A percentile compares a stretch with the other conserved stretches of the same genome.
Evolutionary conservation across 1,140 invertebrate species (phyloP).

Genomic region (Mercenaria mercenaria): DNA sequence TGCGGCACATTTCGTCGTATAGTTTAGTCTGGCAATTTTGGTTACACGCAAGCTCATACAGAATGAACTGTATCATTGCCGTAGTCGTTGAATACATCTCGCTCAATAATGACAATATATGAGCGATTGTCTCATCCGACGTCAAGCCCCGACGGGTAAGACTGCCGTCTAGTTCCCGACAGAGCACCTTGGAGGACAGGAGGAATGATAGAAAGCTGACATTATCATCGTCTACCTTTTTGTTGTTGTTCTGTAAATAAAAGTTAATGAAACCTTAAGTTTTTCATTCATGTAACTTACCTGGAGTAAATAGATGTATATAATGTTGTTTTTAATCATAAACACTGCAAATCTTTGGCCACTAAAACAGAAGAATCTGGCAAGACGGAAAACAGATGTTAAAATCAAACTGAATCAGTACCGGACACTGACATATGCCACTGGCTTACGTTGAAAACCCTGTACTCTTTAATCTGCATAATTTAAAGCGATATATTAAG

Average conservation of each 20-base stretch:
- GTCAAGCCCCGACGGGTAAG: conserved; percentile 63
- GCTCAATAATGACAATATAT: conserved; percentile 70
- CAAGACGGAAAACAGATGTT: no score
- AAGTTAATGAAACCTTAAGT: no score
- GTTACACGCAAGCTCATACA: conserved; percentile 75
- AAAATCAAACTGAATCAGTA: no score
- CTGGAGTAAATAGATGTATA: no score
- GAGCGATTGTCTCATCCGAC: conserved; percentile 75
- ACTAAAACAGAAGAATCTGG: no score
- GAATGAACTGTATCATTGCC: conserved; percentile 70
- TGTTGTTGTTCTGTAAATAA: conserved; percentile 61
- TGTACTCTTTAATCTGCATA: no score
- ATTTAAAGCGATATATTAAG: no score
- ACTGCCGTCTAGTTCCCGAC: conserved; percentile 61
- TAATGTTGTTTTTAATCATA: no score
- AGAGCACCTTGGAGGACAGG: conserved; percentile 14
- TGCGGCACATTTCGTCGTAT: conserved; percentile 62
- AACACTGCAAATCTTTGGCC: no score
- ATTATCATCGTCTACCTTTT: conserved; percentile 5
- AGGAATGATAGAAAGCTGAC: background rate
- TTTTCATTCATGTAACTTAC: no score
- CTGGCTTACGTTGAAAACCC: no score
- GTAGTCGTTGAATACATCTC: conserved; percentile 74
- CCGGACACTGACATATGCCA: no score
- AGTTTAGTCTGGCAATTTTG: conserved; percentile 67